Percentiles rank a stretch among this genome's conserved stretches.
Conservation (phyloP, 2,113 vertebrate genomes). For the Mormyrus iriodes region DNA sequence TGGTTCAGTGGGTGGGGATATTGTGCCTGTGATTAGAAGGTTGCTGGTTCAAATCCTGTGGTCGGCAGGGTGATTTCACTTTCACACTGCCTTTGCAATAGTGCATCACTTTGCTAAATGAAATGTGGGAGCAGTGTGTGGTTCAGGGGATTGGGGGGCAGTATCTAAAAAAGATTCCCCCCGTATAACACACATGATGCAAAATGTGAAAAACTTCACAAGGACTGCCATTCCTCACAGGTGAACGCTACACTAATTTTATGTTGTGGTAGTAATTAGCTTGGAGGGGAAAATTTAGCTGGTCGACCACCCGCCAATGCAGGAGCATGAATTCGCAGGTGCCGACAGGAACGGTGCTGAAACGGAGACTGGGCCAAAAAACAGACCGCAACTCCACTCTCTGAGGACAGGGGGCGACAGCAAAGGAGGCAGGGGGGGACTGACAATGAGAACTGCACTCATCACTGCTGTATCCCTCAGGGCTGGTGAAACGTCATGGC, state of each 20-base stretch:
- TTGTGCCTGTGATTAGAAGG: not conserved
- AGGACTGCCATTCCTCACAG: not conserved
- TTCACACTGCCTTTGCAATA: not conserved
- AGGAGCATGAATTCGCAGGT: not conserved
- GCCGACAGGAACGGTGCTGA: not conserved
- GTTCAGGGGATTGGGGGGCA: conserved; percentile 18
- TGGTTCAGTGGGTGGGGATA: not conserved
- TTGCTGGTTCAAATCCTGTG: not conserved
- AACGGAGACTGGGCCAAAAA: not conserved
- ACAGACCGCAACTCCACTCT: not conserved
- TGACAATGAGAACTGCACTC: not conserved
- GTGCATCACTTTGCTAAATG: not conserved
- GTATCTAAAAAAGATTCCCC: conserved; percentile 28
- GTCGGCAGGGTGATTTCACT: not conserved
- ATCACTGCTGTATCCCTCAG: not conserved
- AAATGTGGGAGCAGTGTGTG: not conserved
- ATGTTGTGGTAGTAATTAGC: not conserved
- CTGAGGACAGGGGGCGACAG: not conserved
- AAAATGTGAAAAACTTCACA: not conserved
- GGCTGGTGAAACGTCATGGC: not conserved
- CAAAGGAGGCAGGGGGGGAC: not conserved
- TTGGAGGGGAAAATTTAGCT: not conserved
- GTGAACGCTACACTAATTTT: not conserved
- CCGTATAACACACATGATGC: not conserved
- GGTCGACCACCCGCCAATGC: not conserved